Percentiles rank a stretch among this genome's conserved stretches.
Conservation (phyloP, 2,797 vertebrate genomes). For the Varecia variegata region DNA sequence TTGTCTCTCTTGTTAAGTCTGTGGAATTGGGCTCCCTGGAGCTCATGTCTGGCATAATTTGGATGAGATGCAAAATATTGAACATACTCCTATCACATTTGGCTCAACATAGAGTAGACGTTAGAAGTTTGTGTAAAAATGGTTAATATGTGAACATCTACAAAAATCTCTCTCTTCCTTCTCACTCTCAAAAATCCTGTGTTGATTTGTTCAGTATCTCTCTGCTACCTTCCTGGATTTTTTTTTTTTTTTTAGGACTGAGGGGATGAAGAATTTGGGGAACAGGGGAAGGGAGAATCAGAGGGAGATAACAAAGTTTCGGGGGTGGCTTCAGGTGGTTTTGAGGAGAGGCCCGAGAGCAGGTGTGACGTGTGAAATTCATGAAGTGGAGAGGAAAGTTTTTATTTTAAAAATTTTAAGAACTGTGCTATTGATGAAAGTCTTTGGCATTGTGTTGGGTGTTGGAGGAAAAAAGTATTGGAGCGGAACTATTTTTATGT, state of each 20-base stretch:
- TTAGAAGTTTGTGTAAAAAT: not conserved
- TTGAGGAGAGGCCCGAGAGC: not conserved
- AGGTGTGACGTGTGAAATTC: not conserved
- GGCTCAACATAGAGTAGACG: not conserved
- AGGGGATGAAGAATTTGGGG: not conserved
- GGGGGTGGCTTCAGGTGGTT: not conserved
- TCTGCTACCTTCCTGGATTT: not conserved
- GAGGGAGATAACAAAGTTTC: not conserved
- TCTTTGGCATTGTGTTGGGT: not conserved
- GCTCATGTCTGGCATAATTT: not conserved
- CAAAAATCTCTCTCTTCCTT: not conserved
- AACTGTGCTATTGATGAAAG: not conserved
- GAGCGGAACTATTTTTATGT: not conserved
- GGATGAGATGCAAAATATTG: not conserved
- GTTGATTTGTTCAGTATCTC: not conserved
- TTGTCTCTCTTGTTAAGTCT: not conserved
- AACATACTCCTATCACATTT: not conserved
- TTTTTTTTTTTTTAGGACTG: not conserved
- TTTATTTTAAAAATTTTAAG: not conserved
- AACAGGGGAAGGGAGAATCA: not conserved
- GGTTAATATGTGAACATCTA: not conserved
- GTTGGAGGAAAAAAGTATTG: not conserved
- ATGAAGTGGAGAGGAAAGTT: not conserved
- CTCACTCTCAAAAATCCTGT: not conserved
- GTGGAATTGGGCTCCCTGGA: not conserved